Conservation (phyloP, 2,113 vertebrate genomes). For the Eleginops maclovinus region DNA sequence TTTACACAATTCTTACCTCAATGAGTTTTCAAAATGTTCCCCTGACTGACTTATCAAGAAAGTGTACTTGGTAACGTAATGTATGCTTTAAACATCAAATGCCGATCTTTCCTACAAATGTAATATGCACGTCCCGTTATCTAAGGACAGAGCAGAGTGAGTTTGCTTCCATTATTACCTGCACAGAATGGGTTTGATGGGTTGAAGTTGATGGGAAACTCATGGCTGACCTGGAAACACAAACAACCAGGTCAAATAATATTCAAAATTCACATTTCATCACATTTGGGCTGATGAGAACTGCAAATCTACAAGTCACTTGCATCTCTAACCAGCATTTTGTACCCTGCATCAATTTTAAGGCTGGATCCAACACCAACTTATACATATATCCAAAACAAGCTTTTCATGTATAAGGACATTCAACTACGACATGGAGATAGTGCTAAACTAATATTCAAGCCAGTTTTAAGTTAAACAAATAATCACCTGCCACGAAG, state of each 20-base stretch:
- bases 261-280: too few species aligned
- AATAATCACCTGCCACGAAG: conserved; percentile 89
- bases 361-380: neutral
- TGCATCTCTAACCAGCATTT: too few species aligned
- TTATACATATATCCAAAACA: neutral
- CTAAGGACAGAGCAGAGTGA: neutral
- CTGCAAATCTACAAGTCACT: too few species aligned
- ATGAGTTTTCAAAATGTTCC: neutral
- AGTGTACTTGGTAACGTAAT: too few species aligned
- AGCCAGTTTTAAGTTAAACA: neutral
- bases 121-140: neutral
- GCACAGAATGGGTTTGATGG: conserved; percentile 90
- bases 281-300: too few species aligned
- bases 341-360: neutral
- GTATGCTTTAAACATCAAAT: neutral
- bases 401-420: neutral
- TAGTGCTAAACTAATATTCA: neutral
- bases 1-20: too few species aligned
- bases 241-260: conserved; percentile 17
- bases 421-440: too few species aligned
- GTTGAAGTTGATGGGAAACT: conserved; percentile 96
- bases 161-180: conserved; percentile 77
- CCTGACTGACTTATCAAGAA: neutral
- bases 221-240: conserved; percentile 90
- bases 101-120: neutral